A percentile compares a stretch with the other conserved stretches of the same genome.
Evolutionary conservation across 2,888 invertebrate genomes (phyloP).

Genomic region (Chalcosyrphus nemorum): DNA sequence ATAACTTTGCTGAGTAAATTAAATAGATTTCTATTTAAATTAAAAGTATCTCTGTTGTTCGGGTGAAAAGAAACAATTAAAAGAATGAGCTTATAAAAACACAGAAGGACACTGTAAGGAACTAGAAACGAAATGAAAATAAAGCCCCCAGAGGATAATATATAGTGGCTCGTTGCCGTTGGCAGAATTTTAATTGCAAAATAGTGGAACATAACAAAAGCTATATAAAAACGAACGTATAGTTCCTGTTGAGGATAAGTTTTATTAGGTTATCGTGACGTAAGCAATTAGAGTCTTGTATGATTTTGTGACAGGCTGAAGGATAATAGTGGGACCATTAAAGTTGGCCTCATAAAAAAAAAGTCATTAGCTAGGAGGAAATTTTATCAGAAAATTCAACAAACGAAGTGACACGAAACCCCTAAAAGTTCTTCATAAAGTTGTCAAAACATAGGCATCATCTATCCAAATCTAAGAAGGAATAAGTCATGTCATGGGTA

Average conservation of each 20-base stretch:
- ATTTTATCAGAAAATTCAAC: too few species aligned
- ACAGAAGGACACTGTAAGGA: not conserved
- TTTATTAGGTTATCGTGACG: not conserved
- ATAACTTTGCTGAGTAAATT: conserved; percentile 8
- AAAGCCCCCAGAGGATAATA: not conserved
- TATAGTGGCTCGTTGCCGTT: not conserved
- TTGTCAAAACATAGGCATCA: too few species aligned
- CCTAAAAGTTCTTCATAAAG: too few species aligned
- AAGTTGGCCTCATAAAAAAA: too few species aligned
- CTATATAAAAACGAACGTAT: not conserved
- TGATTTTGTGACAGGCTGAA: too few species aligned
- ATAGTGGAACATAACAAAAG: not conserved
- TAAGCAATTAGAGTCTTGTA: not conserved
- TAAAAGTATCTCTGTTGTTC: not conserved
- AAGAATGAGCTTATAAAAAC: not conserved
- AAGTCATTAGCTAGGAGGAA: too few species aligned
- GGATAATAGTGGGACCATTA: too few species aligned
- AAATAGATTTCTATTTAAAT: conserved; percentile 31
- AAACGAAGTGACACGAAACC: too few species aligned
- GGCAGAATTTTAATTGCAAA: not conserved
- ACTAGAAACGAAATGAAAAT: not conserved
- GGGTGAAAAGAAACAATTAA: conserved; percentile 14
- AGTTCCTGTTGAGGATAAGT: not conserved
- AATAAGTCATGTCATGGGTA: too few species aligned
- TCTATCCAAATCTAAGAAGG: too few species aligned